These are phyloP conservation scores for Popillia japonica DNA, from an alignment of 1,140 invertebrate genomes.

Conservation along the genomic window DNA sequence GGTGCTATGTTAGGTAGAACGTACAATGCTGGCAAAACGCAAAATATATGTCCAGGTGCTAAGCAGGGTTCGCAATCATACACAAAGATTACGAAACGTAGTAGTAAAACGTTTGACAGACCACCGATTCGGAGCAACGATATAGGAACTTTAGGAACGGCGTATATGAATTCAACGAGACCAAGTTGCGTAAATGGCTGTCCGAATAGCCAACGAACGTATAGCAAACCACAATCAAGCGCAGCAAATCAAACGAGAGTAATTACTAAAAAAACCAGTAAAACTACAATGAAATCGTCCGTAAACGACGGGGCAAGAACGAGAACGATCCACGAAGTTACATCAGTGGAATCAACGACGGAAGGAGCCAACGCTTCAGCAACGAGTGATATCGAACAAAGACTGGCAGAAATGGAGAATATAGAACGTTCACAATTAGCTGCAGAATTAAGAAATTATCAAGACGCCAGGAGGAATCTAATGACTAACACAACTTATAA, in stretches of 20 bases:
- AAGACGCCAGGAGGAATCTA: slow-evolving; percentile 19
- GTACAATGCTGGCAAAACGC: neutral
- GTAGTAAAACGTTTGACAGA: neutral
- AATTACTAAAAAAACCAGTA: neutral
- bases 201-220: neutral
- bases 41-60: neutral
- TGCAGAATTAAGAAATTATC: slow-evolving; percentile 2
- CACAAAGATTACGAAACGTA: neutral
- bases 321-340: neutral
- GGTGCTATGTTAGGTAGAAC: neutral
- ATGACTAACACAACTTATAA: neutral
- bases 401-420: neutral
- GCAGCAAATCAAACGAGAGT: neutral
- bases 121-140: neutral
- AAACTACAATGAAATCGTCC: neutral
- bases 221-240: neutral
- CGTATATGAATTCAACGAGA: neutral
- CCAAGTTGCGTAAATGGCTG: neutral
- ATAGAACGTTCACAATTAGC: neutral
- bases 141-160: neutral
- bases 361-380: neutral
- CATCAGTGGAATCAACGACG: neutral
- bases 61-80: neutral
- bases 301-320: neutral
- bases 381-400: neutral